Percentiles rank a stretch among this genome's conserved stretches.
Conservation (phyloP, 2,888 invertebrate genomes). For the Coenonympha arcania region DNA sequence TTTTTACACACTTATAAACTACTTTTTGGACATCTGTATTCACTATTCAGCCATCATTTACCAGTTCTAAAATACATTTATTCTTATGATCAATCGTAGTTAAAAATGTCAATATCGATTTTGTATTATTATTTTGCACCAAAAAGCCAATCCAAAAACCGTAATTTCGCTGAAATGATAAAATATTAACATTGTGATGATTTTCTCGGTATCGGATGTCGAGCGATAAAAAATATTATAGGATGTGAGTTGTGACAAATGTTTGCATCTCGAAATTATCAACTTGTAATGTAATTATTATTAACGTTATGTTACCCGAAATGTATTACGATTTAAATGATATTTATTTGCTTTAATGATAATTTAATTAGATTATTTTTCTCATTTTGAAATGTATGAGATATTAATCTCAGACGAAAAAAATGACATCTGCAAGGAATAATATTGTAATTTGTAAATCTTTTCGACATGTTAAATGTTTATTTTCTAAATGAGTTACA, state of each 20-base stretch:
- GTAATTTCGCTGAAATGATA: background rate
- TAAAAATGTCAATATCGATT: too few relatives aligned
- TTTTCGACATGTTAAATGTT: too few relatives aligned
- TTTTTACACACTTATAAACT: too few relatives aligned
- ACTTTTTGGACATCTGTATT: too few relatives aligned
- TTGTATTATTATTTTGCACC: background rate
- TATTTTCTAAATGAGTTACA: too few relatives aligned
- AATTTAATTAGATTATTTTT: background rate
- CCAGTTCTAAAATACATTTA: too few relatives aligned
- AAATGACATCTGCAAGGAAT: too few relatives aligned
- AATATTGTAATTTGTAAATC: too few relatives aligned
- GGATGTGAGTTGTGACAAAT: conserved; percentile 12
- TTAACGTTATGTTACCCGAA: conserved; percentile 10
- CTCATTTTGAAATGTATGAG: background rate
- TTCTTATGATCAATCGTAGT: too few relatives aligned
- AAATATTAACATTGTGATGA: background rate
- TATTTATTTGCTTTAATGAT: background rate
- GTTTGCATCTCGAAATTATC: conserved; percentile 4
- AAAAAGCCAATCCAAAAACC: background rate
- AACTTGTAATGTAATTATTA: conserved; percentile 7
- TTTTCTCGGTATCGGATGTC: conserved; percentile 2
- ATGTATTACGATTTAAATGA: conserved; percentile 1
- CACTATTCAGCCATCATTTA: too few relatives aligned
- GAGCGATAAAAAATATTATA: conserved; percentile 1
- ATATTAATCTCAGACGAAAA: too few relatives aligned